Base-by-base conservation (phyloP, 1,140 invertebrate genomes). In the Aphaenogaster rudis region DNA sequence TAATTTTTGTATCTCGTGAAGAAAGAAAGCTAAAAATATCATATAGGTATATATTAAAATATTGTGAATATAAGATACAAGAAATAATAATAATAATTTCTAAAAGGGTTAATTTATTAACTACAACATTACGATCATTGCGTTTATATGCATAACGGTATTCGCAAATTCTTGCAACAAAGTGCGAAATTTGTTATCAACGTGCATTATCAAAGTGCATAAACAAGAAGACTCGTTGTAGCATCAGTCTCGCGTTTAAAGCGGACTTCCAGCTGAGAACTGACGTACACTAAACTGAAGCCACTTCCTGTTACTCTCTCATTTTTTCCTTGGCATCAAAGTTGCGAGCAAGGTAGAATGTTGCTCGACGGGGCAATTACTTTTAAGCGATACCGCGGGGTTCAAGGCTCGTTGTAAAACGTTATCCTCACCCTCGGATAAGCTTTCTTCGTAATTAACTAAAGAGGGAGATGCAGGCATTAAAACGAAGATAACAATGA, bases 371-470 rank as follows among this genome's bases (percentile, higher is more conserved):
- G 57, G 71, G 87, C 89, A 91, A 91, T 91, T 90, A 91, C 90
- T 90, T 86, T 90, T 66, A 84, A 86, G 72, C 80, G 89, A 90
- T 90, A 90, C 77, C 59, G 71, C 54, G 77, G 86, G 90, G 89
- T 91, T 88, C 88, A 86, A 80, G 80, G 64, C 77, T 88, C 59
- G 61, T 52, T 63, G 67, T 48, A 88, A 45, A 90, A 88, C 72
- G 78, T 88, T 91, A 88, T 88, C 69, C 89, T 85, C 77, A 91
- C 87, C 81, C 86, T 74, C 71, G 52, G 90, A 90, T 89, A 87
- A 80, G 86, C 91, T 91, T 91, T 93, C 89, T 91, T 90, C 91
- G 88, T 92, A 93, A 93, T 93, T 93, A 93, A 90, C 89, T 89
- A 86, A 92, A 80, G 78, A 50, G 28, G 28, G 54, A 74, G 86